Conservation (phyloP, 2,888 invertebrate species). For the Diarsia brunnea region DNA sequence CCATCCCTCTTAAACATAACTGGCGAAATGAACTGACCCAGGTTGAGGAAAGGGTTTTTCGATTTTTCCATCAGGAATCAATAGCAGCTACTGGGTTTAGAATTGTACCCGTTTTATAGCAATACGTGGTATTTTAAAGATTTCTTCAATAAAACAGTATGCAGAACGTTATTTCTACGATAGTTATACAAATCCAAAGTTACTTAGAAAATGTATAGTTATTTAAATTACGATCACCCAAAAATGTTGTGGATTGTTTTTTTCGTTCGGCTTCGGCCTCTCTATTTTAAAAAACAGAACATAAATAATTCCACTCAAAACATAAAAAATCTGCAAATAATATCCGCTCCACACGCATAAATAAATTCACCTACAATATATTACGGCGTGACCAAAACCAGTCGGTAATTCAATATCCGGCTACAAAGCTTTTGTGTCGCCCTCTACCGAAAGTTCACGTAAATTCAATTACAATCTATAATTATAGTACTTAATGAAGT, state of each 20-base stretch:
- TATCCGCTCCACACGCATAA: slow-evolving; percentile 14
- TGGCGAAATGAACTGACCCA: no score
- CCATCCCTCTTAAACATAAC: no score
- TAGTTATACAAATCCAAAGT: neutral
- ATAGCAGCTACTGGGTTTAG: neutral
- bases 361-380: slow-evolving; percentile 31
- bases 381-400: slow-evolving; percentile 33
- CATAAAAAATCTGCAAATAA: slow-evolving; percentile 41
- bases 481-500: slow-evolving; percentile 52
- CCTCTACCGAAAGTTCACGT: slow-evolving; percentile 33
- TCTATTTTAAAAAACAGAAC: neutral
- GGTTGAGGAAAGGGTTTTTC: no score
- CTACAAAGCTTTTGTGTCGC: slow-evolving; percentile 52
- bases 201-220: neutral
- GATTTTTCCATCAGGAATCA: neutral
- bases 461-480: slow-evolving; percentile 59
- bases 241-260: neutral
- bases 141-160: neutral
- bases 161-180: neutral
- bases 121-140: no score
- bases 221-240: neutral
- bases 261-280: neutral
- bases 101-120: neutral
- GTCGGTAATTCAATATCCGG: slow-evolving; percentile 59
- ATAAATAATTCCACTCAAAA: neutral